Evolutionary conservation across 2,113 vertebrate species (phyloP), one percentile per base, ranked within the genome.

Genomic region (Tragelaphus scriptus): DNA sequence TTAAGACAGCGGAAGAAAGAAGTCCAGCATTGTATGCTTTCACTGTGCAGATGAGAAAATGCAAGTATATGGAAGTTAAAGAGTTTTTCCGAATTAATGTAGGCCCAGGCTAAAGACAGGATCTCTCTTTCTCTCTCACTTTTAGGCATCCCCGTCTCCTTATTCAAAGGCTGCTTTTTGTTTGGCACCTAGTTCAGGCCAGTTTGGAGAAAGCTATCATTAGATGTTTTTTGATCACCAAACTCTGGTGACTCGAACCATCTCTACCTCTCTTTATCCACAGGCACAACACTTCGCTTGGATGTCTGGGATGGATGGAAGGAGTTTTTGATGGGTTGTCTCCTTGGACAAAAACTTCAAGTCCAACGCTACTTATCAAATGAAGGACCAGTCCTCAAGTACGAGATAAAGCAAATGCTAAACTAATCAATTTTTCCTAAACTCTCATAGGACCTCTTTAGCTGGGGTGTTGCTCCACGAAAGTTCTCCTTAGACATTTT

Each of bases 271-370:
- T 97, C 63, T 26, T 71, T 8, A 59, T 95, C 97, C 86, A 75
- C 89, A 99, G 99, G 99, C 6, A 91, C 88, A 9, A 99, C 94
- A 19, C 98, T 99, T 77, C 97, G 84, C 55, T 94, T 99, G 98
- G 99, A 99, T n/a, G 98, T 99, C 16, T 99, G 98, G 99, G 98
- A 99, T 36, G 99, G 98, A 92, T 99, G 98, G 99, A 98, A 98
- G 85, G 99, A 99, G 97, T 98, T 99, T 65, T 96, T 99, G 47
- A 98, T 89, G 88, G 98, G 97, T 25, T 99, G 99, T 93, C 96
- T 99, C 13, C 84, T 98, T 21, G 99, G 99, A 59, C 98, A 98
- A 97, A 99, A 86, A 84, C 77, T 96, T 58, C 98, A 97, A 85
- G 98, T 99, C 49, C 98, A 99, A 63, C 87, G 12, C 56, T 97